phyloP scores from a whole-genome alignment of 1,140 invertebrate genomes.

The Drosophila busckii region DNA sequence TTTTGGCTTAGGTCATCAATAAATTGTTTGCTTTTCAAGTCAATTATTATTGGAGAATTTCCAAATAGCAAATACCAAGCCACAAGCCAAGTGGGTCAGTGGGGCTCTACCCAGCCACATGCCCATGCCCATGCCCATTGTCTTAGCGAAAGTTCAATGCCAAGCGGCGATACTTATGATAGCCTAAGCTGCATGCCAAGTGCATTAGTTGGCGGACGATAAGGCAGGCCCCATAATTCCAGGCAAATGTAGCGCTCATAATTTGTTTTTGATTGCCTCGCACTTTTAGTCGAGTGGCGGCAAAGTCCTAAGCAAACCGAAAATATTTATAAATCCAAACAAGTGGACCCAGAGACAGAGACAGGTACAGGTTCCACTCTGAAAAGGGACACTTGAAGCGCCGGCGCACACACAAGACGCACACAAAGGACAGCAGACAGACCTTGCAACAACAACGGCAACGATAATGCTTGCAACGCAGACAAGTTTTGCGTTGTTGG shows the following conservation, averaged over 20 bases:
- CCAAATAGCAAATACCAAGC: background rate
- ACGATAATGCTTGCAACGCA: too few species aligned
- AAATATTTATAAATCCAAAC: conserved; percentile 65
- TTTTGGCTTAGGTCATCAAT: conserved; percentile 70
- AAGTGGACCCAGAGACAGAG: conserved; percentile 33
- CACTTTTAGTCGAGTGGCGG: conserved; percentile 40
- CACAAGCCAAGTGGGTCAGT: conserved; percentile 62
- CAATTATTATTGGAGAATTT: conserved; percentile 38
- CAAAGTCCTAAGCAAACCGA: conserved; percentile 60
- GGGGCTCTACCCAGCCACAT: conserved; percentile 36
- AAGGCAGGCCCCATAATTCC: conserved; percentile 20
- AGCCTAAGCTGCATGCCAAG: conserved; percentile 47
- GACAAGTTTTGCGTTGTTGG: conserved; percentile 36
- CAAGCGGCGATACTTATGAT: conserved; percentile 6
- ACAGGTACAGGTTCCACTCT: background rate
- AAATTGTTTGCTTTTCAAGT: conserved; percentile 73
- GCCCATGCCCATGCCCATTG: too few species aligned
- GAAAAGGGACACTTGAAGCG: conserved; percentile 65
- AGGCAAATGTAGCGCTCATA: conserved; percentile 65
- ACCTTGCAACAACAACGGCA: too few species aligned
- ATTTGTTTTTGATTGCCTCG: conserved; percentile 75
- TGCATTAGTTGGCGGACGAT: conserved; percentile 43
- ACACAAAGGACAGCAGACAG: conserved; percentile 16
- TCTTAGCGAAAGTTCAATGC: conserved; percentile 60
- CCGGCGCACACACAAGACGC: conserved; percentile 65